phyloP scores from a whole-genome alignment of 2,797 vertebrate genomes.

The Gymnothorax javanicus region DNA sequence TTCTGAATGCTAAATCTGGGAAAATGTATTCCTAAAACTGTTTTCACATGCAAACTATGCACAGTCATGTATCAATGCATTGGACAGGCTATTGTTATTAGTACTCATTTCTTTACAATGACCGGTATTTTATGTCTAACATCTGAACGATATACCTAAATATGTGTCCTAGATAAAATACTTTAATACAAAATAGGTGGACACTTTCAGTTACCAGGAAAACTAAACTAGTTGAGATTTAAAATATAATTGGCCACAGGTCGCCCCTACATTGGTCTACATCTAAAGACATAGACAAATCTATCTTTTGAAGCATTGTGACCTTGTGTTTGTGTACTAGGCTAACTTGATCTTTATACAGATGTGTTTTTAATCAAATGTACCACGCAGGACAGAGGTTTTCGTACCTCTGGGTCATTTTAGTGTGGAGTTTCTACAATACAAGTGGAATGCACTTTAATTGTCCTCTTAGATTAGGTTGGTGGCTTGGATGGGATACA shows the following conservation, averaged over 20 bases:
- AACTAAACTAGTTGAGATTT: slow-evolving; percentile 3
- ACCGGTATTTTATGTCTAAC: slow-evolving; percentile 11
- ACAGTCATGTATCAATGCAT: slow-evolving; percentile 26
- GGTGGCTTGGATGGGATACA: neutral
- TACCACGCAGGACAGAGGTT: neutral
- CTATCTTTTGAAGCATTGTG: slow-evolving; percentile 53
- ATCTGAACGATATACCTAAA: slow-evolving; percentile 20
- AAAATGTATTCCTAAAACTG: slow-evolving; percentile 63
- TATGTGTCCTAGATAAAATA: slow-evolving; percentile 14
- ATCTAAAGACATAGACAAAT: slow-evolving; percentile 58
- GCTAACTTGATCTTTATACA: slow-evolving; percentile 60
- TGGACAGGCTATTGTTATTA: slow-evolving; percentile 57
- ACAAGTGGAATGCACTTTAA: slow-evolving; percentile 13
- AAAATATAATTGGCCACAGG: slow-evolving; percentile 59
- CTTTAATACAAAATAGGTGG: slow-evolving; percentile 22
- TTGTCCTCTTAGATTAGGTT: neutral
- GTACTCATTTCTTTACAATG: slow-evolving; percentile 55
- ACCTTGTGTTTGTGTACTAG: slow-evolving; percentile 66
- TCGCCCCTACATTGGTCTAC: slow-evolving; percentile 57
- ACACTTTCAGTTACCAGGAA: slow-evolving; percentile 21
- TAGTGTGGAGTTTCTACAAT: neutral
- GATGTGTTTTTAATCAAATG: slow-evolving; percentile 29
- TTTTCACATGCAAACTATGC: slow-evolving; percentile 64
- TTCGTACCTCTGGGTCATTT: neutral
- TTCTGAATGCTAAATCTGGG: slow-evolving; percentile 55